A percentile compares a stretch with the other conserved stretches of the same genome.
These are phyloP conservation scores for Mustelus asterias DNA, from an alignment of 2,113 vertebrate species.

Conservation along the genomic window DNA sequence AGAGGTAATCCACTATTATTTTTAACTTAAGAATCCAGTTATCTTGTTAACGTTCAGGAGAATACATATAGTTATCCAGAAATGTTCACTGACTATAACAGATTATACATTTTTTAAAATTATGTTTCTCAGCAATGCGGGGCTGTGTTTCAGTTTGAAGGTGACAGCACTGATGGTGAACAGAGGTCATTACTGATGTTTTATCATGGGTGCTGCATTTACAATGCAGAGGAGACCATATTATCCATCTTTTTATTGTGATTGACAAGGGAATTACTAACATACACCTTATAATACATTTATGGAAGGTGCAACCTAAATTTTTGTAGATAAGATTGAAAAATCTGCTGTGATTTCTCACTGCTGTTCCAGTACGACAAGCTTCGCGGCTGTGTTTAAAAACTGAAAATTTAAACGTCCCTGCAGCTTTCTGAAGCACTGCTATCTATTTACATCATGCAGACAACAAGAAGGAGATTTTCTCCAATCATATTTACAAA, in stretches of 20 bases:
- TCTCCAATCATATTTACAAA: background rate
- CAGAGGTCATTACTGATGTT: constrained; percentile 1
- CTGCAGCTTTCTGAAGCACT: background rate
- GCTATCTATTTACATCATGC: background rate
- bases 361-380: background rate
- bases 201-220: background rate
- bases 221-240: background rate
- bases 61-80: background rate
- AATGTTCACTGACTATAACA: background rate
- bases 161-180: background rate
- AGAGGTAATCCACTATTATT: background rate
- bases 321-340: background rate
- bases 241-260: background rate
- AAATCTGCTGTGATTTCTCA: background rate
- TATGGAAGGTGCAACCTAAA: background rate
- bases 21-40: background rate
- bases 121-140: background rate
- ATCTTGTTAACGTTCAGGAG: background rate
- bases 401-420: background rate
- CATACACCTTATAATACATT: background rate
- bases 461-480: background rate
- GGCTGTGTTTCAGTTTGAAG: background rate
- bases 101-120: background rate
- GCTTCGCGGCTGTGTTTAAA: background rate
- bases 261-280: background rate